Conservation (phyloP, 2,888 invertebrate species). For the Sympetrum striolatum region DNA sequence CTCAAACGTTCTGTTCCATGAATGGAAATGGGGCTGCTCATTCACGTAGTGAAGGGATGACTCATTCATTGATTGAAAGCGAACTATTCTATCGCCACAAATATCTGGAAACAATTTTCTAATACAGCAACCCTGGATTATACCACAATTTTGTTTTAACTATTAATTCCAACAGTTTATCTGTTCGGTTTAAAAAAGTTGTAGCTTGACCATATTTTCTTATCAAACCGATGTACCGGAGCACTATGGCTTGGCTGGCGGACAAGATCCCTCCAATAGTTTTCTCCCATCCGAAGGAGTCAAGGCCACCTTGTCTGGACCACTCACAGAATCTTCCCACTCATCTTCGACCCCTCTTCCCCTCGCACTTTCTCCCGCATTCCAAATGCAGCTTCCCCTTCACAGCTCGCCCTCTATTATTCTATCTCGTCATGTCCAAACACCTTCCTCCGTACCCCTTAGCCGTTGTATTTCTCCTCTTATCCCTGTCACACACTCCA, state of each 20-base stretch:
- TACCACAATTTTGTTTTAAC: neutral
- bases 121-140: neutral
- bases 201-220: neutral
- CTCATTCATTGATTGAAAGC: no score
- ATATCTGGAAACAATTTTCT: no score
- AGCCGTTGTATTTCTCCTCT: no score
- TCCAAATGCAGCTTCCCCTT: neutral
- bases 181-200: neutral
- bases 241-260: neutral
- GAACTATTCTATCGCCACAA: no score
- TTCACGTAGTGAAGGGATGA: no score
- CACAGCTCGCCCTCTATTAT: no score
- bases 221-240: neutral
- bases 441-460: no score
- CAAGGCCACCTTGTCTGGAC: neutral
- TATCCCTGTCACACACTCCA: no score
- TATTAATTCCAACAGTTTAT: neutral
- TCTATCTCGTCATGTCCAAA: no score
- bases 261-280: neutral
- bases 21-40: no score
- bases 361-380: neutral
- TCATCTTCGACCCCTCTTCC: neutral
- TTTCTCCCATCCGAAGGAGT: neutral
- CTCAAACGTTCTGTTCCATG: no score
- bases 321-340: neutral